A percentile compares a stretch with the other conserved stretches of the same genome.
These are phyloP conservation scores for Acanthurus leucopareius DNA, from an alignment of 2,797 vertebrate species.

Conservation along the genomic window DNA sequence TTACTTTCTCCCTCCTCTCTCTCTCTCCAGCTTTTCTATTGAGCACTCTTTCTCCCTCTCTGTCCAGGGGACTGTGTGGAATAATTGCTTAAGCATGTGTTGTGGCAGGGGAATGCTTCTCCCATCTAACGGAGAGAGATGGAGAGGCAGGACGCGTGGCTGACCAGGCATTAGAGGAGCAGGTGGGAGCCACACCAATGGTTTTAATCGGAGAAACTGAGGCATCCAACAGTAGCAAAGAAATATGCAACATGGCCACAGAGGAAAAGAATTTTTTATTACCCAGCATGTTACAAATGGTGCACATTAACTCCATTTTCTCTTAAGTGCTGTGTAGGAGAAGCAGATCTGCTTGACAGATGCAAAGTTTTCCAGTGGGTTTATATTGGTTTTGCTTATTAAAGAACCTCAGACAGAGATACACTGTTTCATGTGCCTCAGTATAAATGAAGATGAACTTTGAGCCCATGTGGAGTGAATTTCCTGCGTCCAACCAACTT, in stretches of 20 bases:
- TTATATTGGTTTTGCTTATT: conserved; percentile 64
- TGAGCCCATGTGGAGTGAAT: conserved; percentile 77
- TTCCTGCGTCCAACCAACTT: conserved; percentile 77
- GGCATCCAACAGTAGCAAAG: conserved; percentile 23
- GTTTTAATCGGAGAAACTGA: conserved; percentile 19
- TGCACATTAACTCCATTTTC: conserved; percentile 56
- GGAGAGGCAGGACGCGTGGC: conserved; percentile 64
- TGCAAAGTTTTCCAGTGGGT: conserved; percentile 55
- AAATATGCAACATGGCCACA: conserved; percentile 29
- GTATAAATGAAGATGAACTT: conserved; percentile 64
- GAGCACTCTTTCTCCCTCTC: conserved; percentile 56
- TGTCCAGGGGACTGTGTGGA: conserved; percentile 75
- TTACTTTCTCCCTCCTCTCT: conserved; percentile 52
- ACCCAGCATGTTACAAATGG: conserved; percentile 61
- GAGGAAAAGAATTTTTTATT: conserved; percentile 47
- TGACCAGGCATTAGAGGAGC: conserved; percentile 72
- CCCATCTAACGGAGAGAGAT: conserved; percentile 49
- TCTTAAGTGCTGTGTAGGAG: conserved; percentile 12
- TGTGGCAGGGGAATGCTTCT: conserved; percentile 75
- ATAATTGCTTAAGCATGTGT: conserved; percentile 86
- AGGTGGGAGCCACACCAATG: conserved; percentile 69
- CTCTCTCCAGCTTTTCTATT: conserved; percentile 30
- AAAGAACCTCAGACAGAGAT: conserved; percentile 70
- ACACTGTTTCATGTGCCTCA: conserved; percentile 68
- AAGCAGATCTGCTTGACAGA: conserved; percentile 54